Evolutionary conservation across 2,113 vertebrate genomes (phyloP), one percentile per base, ranked within the genome.

Genomic region (Lathamus discolor): DNA sequence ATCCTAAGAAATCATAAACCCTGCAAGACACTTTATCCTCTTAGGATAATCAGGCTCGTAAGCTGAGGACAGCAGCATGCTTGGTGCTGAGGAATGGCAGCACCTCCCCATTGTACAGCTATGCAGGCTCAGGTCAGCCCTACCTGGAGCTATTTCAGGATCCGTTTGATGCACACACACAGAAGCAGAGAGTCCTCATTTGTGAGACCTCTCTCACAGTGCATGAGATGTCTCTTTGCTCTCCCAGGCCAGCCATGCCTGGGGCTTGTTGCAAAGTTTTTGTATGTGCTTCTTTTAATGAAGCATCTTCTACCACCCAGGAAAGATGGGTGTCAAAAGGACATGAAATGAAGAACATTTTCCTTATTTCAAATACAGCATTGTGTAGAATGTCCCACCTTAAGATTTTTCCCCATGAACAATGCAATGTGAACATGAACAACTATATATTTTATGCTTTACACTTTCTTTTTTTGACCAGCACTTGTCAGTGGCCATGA

Each of bases 131-230:
- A 39, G 35, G 43, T 28, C 80, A 93, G 66, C 20, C 41, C 86
- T 46, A 13, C 62, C 9, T 0, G 0, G 41, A 70, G 72, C 22
- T 63, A 17, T 73, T 87, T 64, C 0, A 1, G 67, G 41, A 15
- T 17, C 57, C 49, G 13, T 52, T 19, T 46, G 54, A 48, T 16
- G 66, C 27, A 48, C 24, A 15, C 6, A 11, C 22, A 55, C 1
- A 18, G 23, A 27, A 15, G 17, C 0, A 2, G 28, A 7, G 44
- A 35, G 8, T 14, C 33, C 33, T 35, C 0, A 0, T 59, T n/a
- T 33, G 51, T 25, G 59, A 1, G 4, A 20, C 68, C 44, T 63
- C 59, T n/a, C 67, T 37, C 14, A 1, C 11, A 74, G 73, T 61
- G 52, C 48, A 11, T 0, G 2, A 46, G 11, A 27, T 1, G 25